These are phyloP conservation scores for Gila robusta DNA, from an alignment of 2,797 vertebrate species.

Conservation along the genomic window DNA sequence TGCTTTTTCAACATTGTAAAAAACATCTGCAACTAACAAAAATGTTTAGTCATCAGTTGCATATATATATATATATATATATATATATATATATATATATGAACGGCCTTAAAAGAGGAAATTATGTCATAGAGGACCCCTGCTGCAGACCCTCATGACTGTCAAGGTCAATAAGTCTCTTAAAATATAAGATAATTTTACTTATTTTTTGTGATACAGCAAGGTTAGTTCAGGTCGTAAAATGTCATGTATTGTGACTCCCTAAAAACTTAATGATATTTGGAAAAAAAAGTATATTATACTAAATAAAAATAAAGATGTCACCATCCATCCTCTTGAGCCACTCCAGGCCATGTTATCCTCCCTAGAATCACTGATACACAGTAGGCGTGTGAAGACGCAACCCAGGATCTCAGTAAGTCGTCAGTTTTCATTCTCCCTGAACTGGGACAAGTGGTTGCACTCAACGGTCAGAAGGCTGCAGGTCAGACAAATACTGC, in stretches of 20 bases:
- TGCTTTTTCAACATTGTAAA: background rate
- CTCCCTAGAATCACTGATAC: background rate
- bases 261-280: background rate
- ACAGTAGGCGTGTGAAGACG: background rate
- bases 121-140: background rate
- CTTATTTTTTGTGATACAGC: background rate
- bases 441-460: slow-evolving; percentile 27
- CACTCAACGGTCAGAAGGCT: slow-evolving; percentile 64
- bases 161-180: background rate
- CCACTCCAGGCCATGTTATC: background rate
- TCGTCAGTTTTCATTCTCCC: slow-evolving; percentile 12
- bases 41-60: background rate
- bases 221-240: background rate
- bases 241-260: background rate
- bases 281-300: background rate
- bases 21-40: background rate
- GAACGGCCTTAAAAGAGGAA: background rate
- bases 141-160: background rate
- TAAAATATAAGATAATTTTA: background rate
- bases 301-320: background rate
- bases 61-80: background rate
- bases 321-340: background rate
- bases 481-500: slow-evolving; percentile 65
- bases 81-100: too few species aligned
- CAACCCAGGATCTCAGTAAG: slow-evolving; percentile 11